A percentile compares a stretch with the other conserved stretches of the same genome.
These are phyloP conservation scores for Numenius phaeopus DNA, from an alignment of 2,797 vertebrate genomes.

Conservation along the genomic window DNA sequence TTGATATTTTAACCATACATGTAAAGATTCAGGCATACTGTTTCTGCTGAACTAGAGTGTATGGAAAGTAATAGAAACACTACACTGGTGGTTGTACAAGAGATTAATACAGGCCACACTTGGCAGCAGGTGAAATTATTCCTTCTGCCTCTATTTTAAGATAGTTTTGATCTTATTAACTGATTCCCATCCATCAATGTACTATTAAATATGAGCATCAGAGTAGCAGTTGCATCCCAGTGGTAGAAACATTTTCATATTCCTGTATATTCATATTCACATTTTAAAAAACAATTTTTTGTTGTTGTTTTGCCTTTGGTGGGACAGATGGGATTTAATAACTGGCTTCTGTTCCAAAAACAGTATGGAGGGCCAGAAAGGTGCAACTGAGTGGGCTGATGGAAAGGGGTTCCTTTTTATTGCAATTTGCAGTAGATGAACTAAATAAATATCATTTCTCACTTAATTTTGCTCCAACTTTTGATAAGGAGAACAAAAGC, in stretches of 20 bases:
- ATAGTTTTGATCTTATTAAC: slow-evolving; percentile 1
- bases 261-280: background rate
- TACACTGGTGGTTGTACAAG: background rate
- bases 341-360: background rate
- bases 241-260: background rate
- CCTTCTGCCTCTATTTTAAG: slow-evolving; percentile 42
- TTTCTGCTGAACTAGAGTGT: background rate
- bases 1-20: background rate
- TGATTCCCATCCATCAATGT: background rate
- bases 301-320: background rate
- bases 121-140: slow-evolving; percentile 33
- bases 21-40: background rate
- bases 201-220: background rate
- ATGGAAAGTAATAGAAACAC: background rate
- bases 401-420: background rate
- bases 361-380: background rate
- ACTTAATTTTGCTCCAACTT: background rate
- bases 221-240: background rate
- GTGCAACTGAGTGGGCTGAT: background rate
- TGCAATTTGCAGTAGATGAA: background rate
- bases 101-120: slow-evolving; percentile 14
- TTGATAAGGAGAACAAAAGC: background rate
- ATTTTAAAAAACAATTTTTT: background rate
- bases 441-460: background rate
- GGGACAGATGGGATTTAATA: background rate